Conservation (phyloP, 2,888 invertebrate genomes). For the Hirtodrosophila cameraria region DNA sequence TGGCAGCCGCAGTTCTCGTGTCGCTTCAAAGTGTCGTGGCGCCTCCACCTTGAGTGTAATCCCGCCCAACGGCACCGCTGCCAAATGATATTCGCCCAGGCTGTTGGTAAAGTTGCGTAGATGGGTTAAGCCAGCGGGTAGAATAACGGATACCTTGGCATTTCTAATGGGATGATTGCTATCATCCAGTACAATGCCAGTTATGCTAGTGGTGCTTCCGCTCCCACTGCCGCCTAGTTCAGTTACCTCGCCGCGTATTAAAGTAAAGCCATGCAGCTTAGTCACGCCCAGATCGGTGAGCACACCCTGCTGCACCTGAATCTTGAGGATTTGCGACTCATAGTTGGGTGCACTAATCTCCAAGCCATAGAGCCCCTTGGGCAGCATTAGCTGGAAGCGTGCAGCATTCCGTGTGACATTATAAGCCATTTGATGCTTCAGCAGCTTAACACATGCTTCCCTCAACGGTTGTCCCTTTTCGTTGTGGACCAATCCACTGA, state of each 20-base stretch:
- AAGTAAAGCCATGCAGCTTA: slow-evolving; percentile 52
- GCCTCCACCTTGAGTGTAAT: slow-evolving; percentile 86
- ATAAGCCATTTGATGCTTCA: slow-evolving; percentile 85
- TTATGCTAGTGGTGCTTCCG: slow-evolving; percentile 50
- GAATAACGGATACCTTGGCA: slow-evolving; percentile 85
- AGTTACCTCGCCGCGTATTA: slow-evolving; percentile 66
- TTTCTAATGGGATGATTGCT: slow-evolving; percentile 86
- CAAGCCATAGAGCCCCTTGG: slow-evolving; percentile 88
- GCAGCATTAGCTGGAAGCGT: slow-evolving; percentile 89
- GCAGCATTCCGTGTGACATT: slow-evolving; percentile 89
- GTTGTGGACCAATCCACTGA: slow-evolving; percentile 89
- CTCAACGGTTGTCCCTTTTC: slow-evolving; percentile 88
- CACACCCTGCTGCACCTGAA: slow-evolving; percentile 72
- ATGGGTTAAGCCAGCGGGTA: slow-evolving; percentile 81
- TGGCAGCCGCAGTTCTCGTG: slow-evolving; percentile 80
- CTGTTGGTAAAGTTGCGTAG: slow-evolving; percentile 79
- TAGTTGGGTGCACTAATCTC: slow-evolving; percentile 87
- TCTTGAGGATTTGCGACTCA: slow-evolving; percentile 84
- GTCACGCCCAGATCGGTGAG: slow-evolving; percentile 72
- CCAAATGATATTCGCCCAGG: slow-evolving; percentile 78
- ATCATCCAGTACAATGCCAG: slow-evolving; percentile 87
- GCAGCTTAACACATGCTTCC: slow-evolving; percentile 89
- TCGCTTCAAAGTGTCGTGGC: slow-evolving; percentile 86
- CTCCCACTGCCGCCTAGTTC: slow-evolving; percentile 49
- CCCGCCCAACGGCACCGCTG: slow-evolving; percentile 81